A percentile compares a stretch with the other conserved stretches of the same genome.
These are phyloP conservation scores for Philotrypesis tridentata DNA, from an alignment of 1,140 invertebrate genomes.

Conservation along the genomic window DNA sequence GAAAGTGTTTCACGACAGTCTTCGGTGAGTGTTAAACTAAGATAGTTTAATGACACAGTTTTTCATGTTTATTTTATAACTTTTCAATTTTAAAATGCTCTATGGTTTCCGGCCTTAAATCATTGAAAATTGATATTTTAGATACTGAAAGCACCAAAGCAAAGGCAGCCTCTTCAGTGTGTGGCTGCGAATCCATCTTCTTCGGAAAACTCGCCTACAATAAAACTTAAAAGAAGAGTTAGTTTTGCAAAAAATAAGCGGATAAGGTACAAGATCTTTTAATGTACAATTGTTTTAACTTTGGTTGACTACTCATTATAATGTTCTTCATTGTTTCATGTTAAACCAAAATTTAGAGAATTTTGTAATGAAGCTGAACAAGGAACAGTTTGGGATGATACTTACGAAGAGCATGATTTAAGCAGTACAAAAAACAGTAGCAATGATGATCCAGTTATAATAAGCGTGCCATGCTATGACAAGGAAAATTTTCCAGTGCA, in stretches of 20 bases:
- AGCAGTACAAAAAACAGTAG: slow-evolving; percentile 43
- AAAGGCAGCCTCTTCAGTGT: slow-evolving; percentile 44
- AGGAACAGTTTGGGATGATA: slow-evolving; percentile 48
- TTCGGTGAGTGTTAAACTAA: slow-evolving; percentile 27
- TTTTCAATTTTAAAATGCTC: neutral
- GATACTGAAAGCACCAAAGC: slow-evolving; percentile 50
- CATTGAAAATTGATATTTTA: slow-evolving; percentile 17
- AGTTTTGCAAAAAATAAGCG: slow-evolving; percentile 52
- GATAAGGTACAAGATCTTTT: slow-evolving; percentile 38
- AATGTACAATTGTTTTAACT: neutral
- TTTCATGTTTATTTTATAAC: neutral
- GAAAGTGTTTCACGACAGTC: slow-evolving; percentile 48
- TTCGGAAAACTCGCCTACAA: slow-evolving; percentile 39
- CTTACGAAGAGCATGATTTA: slow-evolving; percentile 50
- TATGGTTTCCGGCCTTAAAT: neutral
- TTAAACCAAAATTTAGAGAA: slow-evolving; percentile 37
- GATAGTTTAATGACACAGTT: neutral
- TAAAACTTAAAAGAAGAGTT: slow-evolving; percentile 49
- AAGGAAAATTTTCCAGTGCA: slow-evolving; percentile 51
- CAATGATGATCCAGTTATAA: slow-evolving; percentile 37
- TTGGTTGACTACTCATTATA: neutral
- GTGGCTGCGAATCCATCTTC: slow-evolving; percentile 41
- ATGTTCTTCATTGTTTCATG: neutral
- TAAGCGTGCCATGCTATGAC: slow-evolving; percentile 41
- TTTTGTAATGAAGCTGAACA: slow-evolving; percentile 50